phyloP scores from a whole-genome alignment of 2,113 vertebrate species.

The Pseudorhombus dupliciocellatus region DNA sequence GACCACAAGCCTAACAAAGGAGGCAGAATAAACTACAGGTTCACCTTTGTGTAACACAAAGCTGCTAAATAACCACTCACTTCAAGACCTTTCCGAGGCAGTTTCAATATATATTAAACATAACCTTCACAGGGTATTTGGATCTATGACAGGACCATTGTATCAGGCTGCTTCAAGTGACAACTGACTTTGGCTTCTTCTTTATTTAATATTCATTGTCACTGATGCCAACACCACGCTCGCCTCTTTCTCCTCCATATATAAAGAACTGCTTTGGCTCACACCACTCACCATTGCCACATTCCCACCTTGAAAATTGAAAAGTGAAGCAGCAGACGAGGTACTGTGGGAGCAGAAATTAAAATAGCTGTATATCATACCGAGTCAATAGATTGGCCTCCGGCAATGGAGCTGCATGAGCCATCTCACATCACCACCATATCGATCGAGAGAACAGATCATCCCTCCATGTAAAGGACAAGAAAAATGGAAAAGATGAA shows the following conservation, averaged over 20 bases:
- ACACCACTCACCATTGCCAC: neutral
- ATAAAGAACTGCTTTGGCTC: neutral
- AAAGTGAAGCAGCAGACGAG: conserved; percentile 1
- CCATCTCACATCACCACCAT: conserved; percentile 50
- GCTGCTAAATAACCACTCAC: neutral
- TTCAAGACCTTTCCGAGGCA: no score
- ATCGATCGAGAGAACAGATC: conserved; percentile 61
- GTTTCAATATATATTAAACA: no score
- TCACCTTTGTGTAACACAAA: neutral
- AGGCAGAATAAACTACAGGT: neutral
- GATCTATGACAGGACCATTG: neutral
- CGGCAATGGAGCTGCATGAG: conserved; percentile 40
- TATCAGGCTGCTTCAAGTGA: neutral
- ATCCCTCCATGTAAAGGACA: conserved; percentile 48
- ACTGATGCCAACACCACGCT: neutral
- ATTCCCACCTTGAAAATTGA: neutral
- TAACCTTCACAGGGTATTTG: neutral
- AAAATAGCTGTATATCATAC: conserved; percentile 40
- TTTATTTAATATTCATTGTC: neutral
- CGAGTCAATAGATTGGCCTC: conserved; percentile 30
- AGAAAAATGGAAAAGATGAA: conserved; percentile 31
- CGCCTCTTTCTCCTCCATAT: neutral
- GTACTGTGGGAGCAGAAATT: conserved; percentile 40
- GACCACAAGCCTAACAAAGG: neutral
- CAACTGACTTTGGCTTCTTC: neutral